Evolutionary conservation across 2,797 vertebrate genomes (phyloP), one percentile per base, ranked within the genome.

Genomic region (Pampus argenteus): DNA sequence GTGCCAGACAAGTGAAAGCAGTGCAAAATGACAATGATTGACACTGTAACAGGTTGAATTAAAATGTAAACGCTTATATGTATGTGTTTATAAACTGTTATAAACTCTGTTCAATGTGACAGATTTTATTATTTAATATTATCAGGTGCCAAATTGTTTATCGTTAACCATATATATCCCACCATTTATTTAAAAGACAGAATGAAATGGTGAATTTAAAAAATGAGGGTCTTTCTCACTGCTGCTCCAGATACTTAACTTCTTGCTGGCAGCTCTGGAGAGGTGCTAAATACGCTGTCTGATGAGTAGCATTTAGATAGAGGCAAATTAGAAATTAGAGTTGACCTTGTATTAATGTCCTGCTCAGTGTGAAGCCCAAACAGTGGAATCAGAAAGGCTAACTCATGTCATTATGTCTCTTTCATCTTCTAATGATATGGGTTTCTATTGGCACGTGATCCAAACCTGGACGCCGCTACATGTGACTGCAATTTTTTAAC

Each of bases 1-100:
- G 86, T 90, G 92, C 92, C 79, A 88, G 90, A 72, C 88, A 89
- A 93, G 87, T 77, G 88, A 90, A 90, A 89, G 92, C 34, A 36
- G 13, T 4, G 34, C n/a, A n/a, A 11, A 36, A 36, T 36, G 88
- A 83, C 83, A 81, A 54, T 78, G 79, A 94, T 87, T 93, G 93
- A 93, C 92, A 77, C 34, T 55, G 58, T 88, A 82, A 89, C 81
- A 85, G 85, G 92, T 85, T 70, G 86, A 89, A 81, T 86, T 23
- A 10, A 25, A 69, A 68, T 34, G 9, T 36, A 50, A 10, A 64
- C 9, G 9, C 38, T 25, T 20, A 23, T 17, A 42, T 52, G 3
- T 29, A 38, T 47, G 29, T n/a, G 55, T 25, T 60, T 34, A 22
- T n/a, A 10, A 1, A 38, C 22, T 55, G 23, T 45, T 44, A 28